phyloP scores from a whole-genome alignment of 2,113 vertebrate species.

The Pollimyrus isidori region DNA sequence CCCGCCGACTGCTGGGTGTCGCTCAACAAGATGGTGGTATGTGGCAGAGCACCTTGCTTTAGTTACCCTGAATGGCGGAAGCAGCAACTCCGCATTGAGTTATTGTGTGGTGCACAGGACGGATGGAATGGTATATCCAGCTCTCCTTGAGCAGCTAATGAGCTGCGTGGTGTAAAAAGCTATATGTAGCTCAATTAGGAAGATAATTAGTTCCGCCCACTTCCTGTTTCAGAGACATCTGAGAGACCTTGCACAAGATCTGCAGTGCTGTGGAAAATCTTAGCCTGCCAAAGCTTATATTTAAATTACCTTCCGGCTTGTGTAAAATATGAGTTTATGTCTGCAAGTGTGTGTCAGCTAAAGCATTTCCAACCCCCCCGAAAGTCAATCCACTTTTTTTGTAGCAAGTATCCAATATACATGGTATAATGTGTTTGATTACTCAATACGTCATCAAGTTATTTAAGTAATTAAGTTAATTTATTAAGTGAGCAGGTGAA shows the following conservation, averaged over 20 bases:
- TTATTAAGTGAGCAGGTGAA: neutral
- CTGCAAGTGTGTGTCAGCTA: neutral
- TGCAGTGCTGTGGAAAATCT: neutral
- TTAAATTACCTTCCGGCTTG: neutral
- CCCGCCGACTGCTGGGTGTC: conserved; percentile 94
- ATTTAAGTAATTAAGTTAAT: neutral
- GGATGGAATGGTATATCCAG: neutral
- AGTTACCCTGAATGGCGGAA: neutral
- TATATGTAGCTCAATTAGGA: neutral
- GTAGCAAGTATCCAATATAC: neutral
- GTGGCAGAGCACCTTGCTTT: conserved; percentile 13
- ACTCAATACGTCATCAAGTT: neutral
- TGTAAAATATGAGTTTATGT: neutral
- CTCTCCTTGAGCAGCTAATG: neutral
- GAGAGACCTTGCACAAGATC: neutral
- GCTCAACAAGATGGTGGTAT: conserved; percentile 94
- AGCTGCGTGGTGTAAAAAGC: neutral
- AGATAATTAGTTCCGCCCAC: neutral
- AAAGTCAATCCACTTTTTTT: neutral
- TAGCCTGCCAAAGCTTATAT: neutral
- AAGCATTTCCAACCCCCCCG: neutral
- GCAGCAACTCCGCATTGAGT: neutral
- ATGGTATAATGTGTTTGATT: neutral
- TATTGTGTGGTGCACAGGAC: neutral
- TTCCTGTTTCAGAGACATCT: neutral